Conservation (phyloP, 2,113 vertebrate genomes). For the Manacus vitellinus region DNA sequence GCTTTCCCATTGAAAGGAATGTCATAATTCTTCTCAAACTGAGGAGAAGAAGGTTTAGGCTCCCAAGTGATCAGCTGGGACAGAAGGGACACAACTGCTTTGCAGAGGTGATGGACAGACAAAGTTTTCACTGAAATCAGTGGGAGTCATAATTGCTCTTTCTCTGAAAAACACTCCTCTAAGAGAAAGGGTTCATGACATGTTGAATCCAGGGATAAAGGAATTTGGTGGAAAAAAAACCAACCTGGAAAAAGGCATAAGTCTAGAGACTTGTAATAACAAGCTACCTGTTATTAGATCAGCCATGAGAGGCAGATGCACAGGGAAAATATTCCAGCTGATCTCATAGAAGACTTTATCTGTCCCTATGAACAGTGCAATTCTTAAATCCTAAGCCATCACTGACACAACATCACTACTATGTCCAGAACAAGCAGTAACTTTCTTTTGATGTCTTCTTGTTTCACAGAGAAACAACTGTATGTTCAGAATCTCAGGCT, state of each 20-base stretch:
- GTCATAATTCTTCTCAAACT: background rate
- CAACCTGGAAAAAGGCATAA: background rate
- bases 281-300: background rate
- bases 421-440: background rate
- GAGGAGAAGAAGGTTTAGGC: background rate
- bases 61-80: background rate
- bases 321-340: background rate
- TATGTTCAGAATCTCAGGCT: background rate
- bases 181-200: background rate
- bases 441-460: background rate
- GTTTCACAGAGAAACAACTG: background rate
- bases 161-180: background rate
- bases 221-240: background rate
- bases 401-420: background rate
- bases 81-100: background rate
- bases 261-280: background rate
- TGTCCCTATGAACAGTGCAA: background rate
- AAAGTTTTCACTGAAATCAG: background rate
- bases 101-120: background rate
- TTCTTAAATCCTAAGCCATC: background rate
- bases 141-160: background rate
- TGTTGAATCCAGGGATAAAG: background rate
- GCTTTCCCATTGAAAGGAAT: background rate
- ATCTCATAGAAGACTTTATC: background rate
- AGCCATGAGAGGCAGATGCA: background rate